A percentile compares a stretch with the other conserved stretches of the same genome.
phyloP scores from a whole-genome alignment of 1,140 invertebrate genomes.

The Pseudomyrmex flavicornis region DNA sequence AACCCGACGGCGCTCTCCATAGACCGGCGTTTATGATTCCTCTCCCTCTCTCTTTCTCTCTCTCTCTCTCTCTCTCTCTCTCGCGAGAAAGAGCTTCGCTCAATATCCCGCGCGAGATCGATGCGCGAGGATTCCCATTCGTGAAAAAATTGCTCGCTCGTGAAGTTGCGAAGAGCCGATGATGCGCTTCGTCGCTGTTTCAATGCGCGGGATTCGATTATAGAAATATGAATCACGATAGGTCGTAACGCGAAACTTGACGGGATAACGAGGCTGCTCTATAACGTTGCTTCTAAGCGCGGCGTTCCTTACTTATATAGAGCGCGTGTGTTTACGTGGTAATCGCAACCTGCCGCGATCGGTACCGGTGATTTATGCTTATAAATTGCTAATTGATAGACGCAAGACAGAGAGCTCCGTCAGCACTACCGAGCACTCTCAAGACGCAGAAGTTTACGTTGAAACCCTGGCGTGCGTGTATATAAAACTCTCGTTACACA shows the following conservation, averaged over 20 bases:
- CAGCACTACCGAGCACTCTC: too few relatives aligned
- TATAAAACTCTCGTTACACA: neutral
- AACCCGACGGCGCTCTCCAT: neutral
- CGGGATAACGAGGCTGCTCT: constrained; percentile 24
- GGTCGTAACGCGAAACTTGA: constrained; percentile 22
- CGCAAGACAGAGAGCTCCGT: neutral
- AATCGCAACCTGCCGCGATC: constrained; percentile 15
- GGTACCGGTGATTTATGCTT: constrained; percentile 31
- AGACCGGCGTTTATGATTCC: neutral
- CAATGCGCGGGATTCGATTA: constrained; percentile 15
- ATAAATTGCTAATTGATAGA: constrained; percentile 43
- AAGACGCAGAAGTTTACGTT: neutral
- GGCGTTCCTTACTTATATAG: neutral
- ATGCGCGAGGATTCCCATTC: neutral
- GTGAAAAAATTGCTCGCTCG: too few relatives aligned
- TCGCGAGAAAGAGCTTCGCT: neutral
- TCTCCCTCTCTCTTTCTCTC: too few relatives aligned
- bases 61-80: too few relatives aligned
- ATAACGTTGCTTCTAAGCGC: neutral
- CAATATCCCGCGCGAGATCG: constrained; percentile 3
- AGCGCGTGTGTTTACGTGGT: neutral
- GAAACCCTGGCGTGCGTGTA: neutral
- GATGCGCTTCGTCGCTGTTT: neutral
- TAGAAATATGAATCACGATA: constrained; percentile 47
- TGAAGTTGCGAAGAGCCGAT: neutral